These are phyloP conservation scores for Plotosus lineatus DNA, from an alignment of 2,113 vertebrate genomes.

Conservation along the genomic window DNA sequence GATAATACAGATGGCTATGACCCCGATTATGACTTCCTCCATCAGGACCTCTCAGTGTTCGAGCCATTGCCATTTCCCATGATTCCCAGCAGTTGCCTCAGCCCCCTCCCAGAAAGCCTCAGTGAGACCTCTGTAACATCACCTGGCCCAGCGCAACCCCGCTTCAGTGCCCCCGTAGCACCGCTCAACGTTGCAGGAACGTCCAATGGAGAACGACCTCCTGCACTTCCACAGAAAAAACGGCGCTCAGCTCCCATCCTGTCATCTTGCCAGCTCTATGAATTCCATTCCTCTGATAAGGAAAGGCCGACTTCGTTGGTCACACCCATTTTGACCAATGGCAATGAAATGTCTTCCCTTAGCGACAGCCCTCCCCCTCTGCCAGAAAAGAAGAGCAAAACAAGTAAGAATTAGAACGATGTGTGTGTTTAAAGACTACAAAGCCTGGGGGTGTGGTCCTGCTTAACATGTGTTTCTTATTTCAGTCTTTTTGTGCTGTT, in stretches of 20 bases:
- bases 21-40: conserved; percentile 96
- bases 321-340: conserved; percentile 73
- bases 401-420: conserved; percentile 74
- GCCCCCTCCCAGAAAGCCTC: conserved; percentile 88
- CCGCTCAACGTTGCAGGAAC: conserved; percentile 48
- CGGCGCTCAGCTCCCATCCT: conserved; percentile 81
- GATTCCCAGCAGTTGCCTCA: conserved; percentile 75
- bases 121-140: conserved; percentile 81
- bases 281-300: conserved; percentile 89
- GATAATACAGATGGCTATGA: conserved; percentile 90
- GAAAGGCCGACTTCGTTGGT: conserved; percentile 79
- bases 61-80: conserved; percentile 82
- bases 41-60: conserved; percentile 89
- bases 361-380: conserved; percentile 91
- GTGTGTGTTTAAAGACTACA: neutral
- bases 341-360: conserved; percentile 74
- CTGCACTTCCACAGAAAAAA: conserved; percentile 93
- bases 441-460: neutral
- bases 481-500: neutral
- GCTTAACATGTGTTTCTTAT: neutral
- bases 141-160: conserved; percentile 65
- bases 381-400: conserved; percentile 94
- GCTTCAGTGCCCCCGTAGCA: conserved; percentile 75
- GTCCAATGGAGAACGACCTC: conserved; percentile 78
- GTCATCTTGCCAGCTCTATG: conserved; percentile 71